These are phyloP conservation scores for Sycon ciliatum DNA, from an alignment of 37 sponge, comb jelly and placozoan species.

Conservation along the genomic window DNA sequence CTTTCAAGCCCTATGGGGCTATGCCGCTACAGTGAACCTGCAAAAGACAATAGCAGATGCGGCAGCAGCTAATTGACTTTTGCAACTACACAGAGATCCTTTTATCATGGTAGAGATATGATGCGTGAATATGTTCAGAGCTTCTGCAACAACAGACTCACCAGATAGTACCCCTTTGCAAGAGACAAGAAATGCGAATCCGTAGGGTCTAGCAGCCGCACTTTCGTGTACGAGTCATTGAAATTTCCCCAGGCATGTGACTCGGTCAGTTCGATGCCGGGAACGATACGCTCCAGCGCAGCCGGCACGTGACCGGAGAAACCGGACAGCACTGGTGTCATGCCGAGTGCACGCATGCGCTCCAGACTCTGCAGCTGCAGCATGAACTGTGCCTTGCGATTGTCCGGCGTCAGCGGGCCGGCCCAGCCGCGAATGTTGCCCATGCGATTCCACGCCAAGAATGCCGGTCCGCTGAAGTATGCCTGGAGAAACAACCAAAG, in stretches of 20 bases:
- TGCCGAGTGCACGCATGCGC: conserved; percentile 37
- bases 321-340: conserved; percentile 56
- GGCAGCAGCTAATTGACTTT: too few species aligned
- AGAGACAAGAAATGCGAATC: conserved; percentile 41
- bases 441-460: conserved; percentile 68
- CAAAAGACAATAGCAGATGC: too few species aligned
- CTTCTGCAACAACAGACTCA: too few species aligned
- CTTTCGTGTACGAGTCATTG: conserved; percentile 38
- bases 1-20: too few species aligned
- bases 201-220: conserved; percentile 44
- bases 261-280: background rate
- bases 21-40: too few species aligned
- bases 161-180: conserved; percentile 32
- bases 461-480: conserved; percentile 55
- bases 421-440: conserved; percentile 57
- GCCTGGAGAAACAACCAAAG: too few species aligned
- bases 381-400: conserved; percentile 30
- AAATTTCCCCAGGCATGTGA: conserved; percentile 41
- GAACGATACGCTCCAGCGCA: conserved; percentile 11
- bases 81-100: too few species aligned
- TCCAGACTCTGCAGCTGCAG: conserved; percentile 42
- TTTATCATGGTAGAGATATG: too few species aligned
- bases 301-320: conserved; percentile 37
- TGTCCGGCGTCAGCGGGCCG: conserved; percentile 45
- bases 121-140: too few species aligned